phyloP scores from a whole-genome alignment of 2,888 invertebrate genomes.

The Drosophila infuscata region DNA sequence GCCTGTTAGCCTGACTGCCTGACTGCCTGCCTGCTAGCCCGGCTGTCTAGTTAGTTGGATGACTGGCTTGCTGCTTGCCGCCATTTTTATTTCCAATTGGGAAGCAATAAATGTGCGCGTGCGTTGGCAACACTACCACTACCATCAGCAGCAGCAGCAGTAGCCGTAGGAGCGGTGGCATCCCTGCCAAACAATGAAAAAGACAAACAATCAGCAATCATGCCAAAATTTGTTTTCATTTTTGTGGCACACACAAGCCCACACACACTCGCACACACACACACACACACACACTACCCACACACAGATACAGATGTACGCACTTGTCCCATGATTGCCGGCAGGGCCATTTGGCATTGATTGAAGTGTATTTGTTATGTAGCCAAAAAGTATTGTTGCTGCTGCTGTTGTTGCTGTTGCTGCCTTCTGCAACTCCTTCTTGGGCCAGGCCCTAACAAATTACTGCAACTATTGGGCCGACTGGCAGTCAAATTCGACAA shows the following conservation, averaged over 20 bases:
- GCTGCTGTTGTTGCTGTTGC: conserved; percentile 1
- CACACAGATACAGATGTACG: conserved; percentile 25
- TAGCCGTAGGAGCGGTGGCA: conserved; percentile 25
- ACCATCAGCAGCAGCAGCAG: conserved; percentile 20
- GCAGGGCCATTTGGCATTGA: conserved; percentile 75
- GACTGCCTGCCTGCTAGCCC: conserved; percentile 5
- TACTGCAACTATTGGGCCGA: conserved; percentile 56
- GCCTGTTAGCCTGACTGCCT: not conserved
- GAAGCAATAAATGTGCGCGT: conserved; percentile 79
- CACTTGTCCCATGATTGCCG: conserved; percentile 69
- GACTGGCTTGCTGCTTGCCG: conserved; percentile 55
- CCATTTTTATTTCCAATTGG: conserved; percentile 79
- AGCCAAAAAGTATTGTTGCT: conserved; percentile 64
- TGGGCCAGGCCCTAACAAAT: conserved; percentile 54
- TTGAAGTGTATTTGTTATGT: conserved; percentile 79
- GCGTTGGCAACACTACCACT: conserved; percentile 67
- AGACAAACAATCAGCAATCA: conserved; percentile 80
- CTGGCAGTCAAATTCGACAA: conserved; percentile 51
- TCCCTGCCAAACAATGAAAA: conserved; percentile 75
- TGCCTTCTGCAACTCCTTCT: conserved; percentile 38
- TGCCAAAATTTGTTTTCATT: conserved; percentile 81
- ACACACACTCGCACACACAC: conserved; percentile 20
- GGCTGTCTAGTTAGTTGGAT: conserved; percentile 43
- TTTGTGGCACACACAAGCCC: conserved; percentile 73
- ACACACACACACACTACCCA: conserved; percentile 10